These are phyloP conservation scores for Drosophila kokeensis DNA, from an alignment of 2,888 invertebrate genomes.

Conservation along the genomic window DNA sequence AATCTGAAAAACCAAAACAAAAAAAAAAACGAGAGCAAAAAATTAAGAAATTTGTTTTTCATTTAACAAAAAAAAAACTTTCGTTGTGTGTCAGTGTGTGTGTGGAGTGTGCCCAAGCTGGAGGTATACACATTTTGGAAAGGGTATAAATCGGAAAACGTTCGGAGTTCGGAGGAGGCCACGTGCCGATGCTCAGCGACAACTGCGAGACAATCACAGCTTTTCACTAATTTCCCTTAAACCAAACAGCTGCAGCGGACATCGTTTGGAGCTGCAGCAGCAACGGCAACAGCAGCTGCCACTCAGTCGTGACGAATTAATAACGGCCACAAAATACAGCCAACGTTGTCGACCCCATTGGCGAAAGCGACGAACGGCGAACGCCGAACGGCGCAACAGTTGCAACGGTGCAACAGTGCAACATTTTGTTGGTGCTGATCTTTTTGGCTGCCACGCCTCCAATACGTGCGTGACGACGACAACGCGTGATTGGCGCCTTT, in stretches of 20 bases:
- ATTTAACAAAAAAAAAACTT: not conserved
- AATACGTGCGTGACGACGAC: conserved; percentile 41
- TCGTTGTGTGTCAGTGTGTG: not conserved
- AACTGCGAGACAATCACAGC: conserved; percentile 62
- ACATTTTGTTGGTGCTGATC: conserved; percentile 11
- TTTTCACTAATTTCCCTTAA: conserved; percentile 77
- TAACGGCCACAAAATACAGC: conserved; percentile 57
- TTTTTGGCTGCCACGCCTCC: conserved; percentile 43
- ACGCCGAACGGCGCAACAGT: not conserved
- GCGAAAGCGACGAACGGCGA: conserved; percentile 60
- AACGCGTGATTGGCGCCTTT: conserved; percentile 38
- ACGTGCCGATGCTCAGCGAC: conserved; percentile 44
- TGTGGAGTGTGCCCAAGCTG: not conserved
- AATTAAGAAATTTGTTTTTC: not conserved
- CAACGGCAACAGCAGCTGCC: conserved; percentile 44
- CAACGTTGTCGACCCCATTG: conserved; percentile 48
- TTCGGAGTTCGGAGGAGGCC: conserved; percentile 18
- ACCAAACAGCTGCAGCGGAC: conserved; percentile 55
- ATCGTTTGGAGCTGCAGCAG: conserved; percentile 27
- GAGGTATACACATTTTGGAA: not conserved
- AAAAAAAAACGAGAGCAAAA: not conserved
- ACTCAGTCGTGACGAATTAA: conserved; percentile 80
- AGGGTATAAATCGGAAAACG: conserved; percentile 27
- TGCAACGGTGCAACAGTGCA: conserved; percentile 6
- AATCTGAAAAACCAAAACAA: not conserved